Base-by-base conservation (phyloP, 2,113 vertebrate species). In the Oenanthe oenanthe region DNA sequence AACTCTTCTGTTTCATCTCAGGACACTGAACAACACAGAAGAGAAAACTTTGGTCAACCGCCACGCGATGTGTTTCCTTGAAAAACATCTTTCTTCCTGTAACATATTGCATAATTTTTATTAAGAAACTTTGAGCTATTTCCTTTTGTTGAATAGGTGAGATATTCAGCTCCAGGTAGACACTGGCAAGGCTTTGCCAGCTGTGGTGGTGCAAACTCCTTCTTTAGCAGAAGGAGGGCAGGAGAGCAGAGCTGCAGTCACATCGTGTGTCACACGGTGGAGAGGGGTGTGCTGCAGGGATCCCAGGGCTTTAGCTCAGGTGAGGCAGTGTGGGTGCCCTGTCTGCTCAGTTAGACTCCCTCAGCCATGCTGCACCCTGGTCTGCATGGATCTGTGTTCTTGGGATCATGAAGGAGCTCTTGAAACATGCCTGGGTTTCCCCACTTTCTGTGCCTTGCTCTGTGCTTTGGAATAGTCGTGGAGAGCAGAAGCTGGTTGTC, bases 231-330 rank as follows among this genome's bases (percentile, higher is more conserved):
- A 36, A 57, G 58, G 58, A 57, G 15, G 63, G 57, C 56, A 67
- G 53, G 34, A 38, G 45, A 76, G 36, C n/a, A 47, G 54, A 83
- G 56, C 20, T 10, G 8, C 28, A 67, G 34, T 42, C 29, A n/a
- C 9, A 3, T 10, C 0, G 0, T 45, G 6, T 15, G 22, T 18
- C 28, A 10, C 1, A 0, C 17, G 24, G 50, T 2, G 51, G 10
- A 40, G 34, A 58, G 38, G 0, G 0, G 17, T 12, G 42, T 68
- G 54, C 51, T 7, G 31, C 4, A 1, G 36, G 40, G 9, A 26
- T 26, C 16, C 18, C 8, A 1, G 32, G 24, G 42, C 25, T 47
- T 19, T 7, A 61, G 36, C n/a, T 80, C 54, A 45, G n/a, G 31
- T 40, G 19, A 80, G 74, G 60, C 36, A 62, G 17, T 0, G 0